These are phyloP conservation scores for Atractosteus spatula DNA, from an alignment of 2,113 vertebrate species.

Conservation along the genomic window DNA sequence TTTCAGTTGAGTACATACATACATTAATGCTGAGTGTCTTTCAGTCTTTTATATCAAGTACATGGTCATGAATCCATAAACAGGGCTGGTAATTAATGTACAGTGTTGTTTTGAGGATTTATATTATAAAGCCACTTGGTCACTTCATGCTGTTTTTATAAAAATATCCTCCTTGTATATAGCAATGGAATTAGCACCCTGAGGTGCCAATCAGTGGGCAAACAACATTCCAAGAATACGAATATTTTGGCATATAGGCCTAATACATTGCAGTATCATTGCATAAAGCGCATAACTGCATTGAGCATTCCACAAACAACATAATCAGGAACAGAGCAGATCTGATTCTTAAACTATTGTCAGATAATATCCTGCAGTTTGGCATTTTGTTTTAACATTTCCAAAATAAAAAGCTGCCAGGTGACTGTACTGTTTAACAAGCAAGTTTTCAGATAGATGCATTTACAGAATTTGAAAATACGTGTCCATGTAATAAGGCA, in stretches of 20 bases:
- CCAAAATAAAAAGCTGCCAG: constrained; percentile 9
- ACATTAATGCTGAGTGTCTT: constrained; percentile 26
- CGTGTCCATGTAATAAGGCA: constrained; percentile 9
- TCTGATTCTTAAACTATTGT: neutral
- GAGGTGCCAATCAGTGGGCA: too few relatives aligned
- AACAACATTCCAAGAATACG: too few relatives aligned
- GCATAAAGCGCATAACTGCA: too few relatives aligned
- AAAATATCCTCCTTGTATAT: neutral
- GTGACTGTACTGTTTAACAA: neutral
- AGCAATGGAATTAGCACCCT: neutral
- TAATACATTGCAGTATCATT: too few relatives aligned
- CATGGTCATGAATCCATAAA: constrained; percentile 10
- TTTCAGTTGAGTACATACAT: constrained; percentile 17
- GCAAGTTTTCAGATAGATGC: constrained; percentile 13
- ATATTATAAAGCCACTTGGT: constrained; percentile 23
- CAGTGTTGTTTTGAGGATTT: neutral
- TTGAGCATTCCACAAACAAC: too few relatives aligned
- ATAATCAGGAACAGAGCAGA: too few relatives aligned
- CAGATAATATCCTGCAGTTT: neutral
- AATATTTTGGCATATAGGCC: too few relatives aligned
- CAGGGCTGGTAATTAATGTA: constrained; percentile 2
- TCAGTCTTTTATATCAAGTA: constrained; percentile 9
- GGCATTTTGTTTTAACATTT: neutral
- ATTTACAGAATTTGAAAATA: constrained; percentile 9
- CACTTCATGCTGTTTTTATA: constrained; percentile 7